Percentiles rank a stretch among this genome's conserved stretches.
Evolutionary conservation across 1,140 invertebrate genomes (phyloP).

Genomic region (Temnothorax longispinosus): DNA sequence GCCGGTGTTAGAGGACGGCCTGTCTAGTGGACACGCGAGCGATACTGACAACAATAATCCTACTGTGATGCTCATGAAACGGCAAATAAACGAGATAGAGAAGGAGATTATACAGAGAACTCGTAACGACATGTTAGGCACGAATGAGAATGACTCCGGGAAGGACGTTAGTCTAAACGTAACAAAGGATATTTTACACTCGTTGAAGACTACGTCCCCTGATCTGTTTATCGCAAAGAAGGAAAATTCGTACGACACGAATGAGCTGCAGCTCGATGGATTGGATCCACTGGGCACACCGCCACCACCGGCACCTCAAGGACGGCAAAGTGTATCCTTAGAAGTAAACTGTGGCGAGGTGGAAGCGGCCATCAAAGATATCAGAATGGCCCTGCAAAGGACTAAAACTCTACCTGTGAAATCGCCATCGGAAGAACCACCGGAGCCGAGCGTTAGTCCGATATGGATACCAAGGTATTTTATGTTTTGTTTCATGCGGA

Average conservation of each 20-base stretch:
- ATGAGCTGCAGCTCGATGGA: slow-evolving; percentile 87
- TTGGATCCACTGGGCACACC: slow-evolving; percentile 89
- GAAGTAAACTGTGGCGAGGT: slow-evolving; percentile 84
- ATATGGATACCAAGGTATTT: slow-evolving; percentile 89
- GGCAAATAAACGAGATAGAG: slow-evolving; percentile 91
- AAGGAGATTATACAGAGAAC: slow-evolving; percentile 90
- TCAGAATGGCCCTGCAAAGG: slow-evolving; percentile 91
- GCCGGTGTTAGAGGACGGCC: slow-evolving; percentile 97
- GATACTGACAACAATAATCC: slow-evolving; percentile 96
- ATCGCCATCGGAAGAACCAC: slow-evolving; percentile 81
- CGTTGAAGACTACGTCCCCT: slow-evolving; percentile 82
- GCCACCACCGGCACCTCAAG: slow-evolving; percentile 89
- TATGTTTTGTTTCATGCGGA: slow-evolving; percentile 51
- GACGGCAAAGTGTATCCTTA: slow-evolving; percentile 83
- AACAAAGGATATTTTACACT: slow-evolving; percentile 82
- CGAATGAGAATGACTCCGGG: slow-evolving; percentile 71
- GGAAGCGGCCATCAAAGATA: slow-evolving; percentile 93
- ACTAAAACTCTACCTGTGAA: slow-evolving; percentile 90
- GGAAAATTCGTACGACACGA: slow-evolving; percentile 84
- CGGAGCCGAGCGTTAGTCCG: slow-evolving; percentile 86
- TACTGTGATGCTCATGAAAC: slow-evolving; percentile 90
- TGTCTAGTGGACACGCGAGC: slow-evolving; percentile 96
- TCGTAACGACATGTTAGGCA: slow-evolving; percentile 80
- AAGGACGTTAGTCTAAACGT: slow-evolving; percentile 83
- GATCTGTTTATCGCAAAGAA: slow-evolving; percentile 86